Evolutionary conservation across 2,888 invertebrate genomes (phyloP).

Genomic region (Tachina grossa): DNA sequence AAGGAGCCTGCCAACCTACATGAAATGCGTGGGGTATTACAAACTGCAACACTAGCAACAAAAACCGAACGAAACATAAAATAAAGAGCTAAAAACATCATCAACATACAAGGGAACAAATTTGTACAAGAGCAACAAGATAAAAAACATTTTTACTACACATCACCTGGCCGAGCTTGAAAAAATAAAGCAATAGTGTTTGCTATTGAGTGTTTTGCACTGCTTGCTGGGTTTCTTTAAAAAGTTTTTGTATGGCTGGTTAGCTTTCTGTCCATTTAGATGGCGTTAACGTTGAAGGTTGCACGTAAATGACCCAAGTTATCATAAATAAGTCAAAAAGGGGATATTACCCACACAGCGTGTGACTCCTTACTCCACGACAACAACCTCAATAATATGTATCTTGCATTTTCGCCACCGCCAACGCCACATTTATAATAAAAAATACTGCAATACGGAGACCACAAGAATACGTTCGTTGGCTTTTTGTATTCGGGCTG

Average conservation of each 20-base stretch:
- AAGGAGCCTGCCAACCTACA: conserved; percentile 53
- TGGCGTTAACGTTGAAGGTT: conserved; percentile 81
- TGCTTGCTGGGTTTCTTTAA: conserved; percentile 5
- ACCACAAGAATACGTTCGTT: neutral
- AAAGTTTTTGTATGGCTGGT: conserved; percentile 1
- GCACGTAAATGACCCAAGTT: conserved; percentile 82
- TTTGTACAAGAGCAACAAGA: conserved; percentile 67
- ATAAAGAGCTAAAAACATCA: conserved; percentile 58
- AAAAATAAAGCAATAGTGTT: conserved; percentile 1
- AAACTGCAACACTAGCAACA: conserved; percentile 45
- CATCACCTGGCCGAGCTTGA: conserved; percentile 57
- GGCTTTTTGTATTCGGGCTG: neutral
- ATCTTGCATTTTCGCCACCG: conserved; percentile 5
- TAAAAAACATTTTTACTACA: conserved; percentile 62
- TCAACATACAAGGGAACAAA: conserved; percentile 61
- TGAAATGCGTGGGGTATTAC: conserved; percentile 71
- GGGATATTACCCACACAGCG: conserved; percentile 82
- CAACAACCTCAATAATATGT: conserved; percentile 8
- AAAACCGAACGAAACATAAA: conserved; percentile 33
- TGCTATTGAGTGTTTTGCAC: conserved; percentile 19
- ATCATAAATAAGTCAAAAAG: conserved; percentile 83
- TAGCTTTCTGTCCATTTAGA: conserved; percentile 73
- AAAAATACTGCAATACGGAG: conserved; percentile 11
- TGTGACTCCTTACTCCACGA: conserved; percentile 72
- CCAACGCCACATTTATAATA: conserved; percentile 49